Evolutionary conservation across 2,113 vertebrate genomes (phyloP).

Genomic region (Prolemur simus): DNA sequence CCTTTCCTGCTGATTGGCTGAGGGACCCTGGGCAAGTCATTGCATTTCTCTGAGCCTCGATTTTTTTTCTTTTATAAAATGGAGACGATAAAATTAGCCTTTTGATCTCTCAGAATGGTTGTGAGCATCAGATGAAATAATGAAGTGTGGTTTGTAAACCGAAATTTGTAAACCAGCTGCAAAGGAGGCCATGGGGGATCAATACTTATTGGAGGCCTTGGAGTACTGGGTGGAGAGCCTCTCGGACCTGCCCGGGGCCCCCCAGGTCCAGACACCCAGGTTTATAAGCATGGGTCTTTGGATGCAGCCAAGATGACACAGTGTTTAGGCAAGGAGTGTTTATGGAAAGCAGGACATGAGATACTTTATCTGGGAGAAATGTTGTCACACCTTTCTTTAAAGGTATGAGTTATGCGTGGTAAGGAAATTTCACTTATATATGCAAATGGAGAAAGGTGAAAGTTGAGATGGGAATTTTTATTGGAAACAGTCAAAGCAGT

Average conservation of each 20-base stretch:
- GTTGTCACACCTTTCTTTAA: constrained; percentile 1
- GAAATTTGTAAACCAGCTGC: neutral
- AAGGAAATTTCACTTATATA: neutral
- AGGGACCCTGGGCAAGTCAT: neutral
- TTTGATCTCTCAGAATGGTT: neutral
- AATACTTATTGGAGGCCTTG: too few relatives aligned
- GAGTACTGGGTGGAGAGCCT: too few relatives aligned
- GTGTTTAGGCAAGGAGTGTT: neutral
- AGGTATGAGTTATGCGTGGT: neutral
- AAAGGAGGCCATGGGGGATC: neutral
- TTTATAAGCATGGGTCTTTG: neutral
- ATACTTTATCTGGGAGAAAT: neutral
- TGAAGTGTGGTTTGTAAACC: neutral
- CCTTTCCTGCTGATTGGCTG: neutral
- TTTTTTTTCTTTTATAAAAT: neutral
- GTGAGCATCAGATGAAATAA: neutral
- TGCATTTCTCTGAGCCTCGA: neutral
- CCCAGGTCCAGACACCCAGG: neutral
- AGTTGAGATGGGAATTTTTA: neutral
- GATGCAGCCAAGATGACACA: neutral
- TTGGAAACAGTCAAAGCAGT: neutral
- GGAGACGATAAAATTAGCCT: neutral
- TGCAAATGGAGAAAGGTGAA: neutral
- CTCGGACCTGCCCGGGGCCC: fast-evolving
- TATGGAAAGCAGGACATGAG: neutral